These are phyloP conservation scores for Cephus runcator DNA, from an alignment of 2,888 invertebrate genomes.

Conservation along the genomic window DNA sequence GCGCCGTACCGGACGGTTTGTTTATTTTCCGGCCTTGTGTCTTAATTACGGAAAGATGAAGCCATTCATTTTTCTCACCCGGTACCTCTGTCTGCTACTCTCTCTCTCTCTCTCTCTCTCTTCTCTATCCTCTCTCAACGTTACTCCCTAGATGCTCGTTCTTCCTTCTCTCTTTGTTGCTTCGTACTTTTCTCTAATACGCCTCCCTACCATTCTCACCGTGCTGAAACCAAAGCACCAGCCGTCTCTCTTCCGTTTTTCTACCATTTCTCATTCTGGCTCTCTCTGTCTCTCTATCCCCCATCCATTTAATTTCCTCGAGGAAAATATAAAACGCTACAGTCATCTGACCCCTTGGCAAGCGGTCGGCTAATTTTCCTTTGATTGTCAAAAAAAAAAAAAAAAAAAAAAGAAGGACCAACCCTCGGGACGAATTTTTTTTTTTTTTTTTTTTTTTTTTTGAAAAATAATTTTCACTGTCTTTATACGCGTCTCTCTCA, in stretches of 20 bases:
- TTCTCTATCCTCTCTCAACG: constrained; percentile 3
- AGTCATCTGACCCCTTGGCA: neutral
- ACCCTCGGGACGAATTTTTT: neutral
- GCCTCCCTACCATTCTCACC: neutral
- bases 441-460: neutral
- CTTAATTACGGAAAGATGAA: constrained; percentile 61
- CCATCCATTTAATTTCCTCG: neutral
- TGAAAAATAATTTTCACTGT: no score
- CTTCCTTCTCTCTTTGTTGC: constrained; percentile 1
- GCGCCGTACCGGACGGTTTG: constrained; percentile 30
- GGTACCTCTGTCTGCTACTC: neutral
- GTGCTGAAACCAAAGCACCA: neutral
- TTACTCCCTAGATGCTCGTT: constrained; percentile 9
- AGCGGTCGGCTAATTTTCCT: constrained; percentile 48
- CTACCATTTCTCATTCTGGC: neutral
- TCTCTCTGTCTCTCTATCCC: neutral
- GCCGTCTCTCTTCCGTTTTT: constrained; percentile 7
- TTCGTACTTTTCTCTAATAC: neutral
- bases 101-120: neutral
- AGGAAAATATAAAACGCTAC: neutral
- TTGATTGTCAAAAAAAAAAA: constrained; percentile 41
- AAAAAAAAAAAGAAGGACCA: neutral
- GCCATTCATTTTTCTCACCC: constrained; percentile 46
- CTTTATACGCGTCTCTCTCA: neutral
- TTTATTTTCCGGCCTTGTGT: constrained; percentile 45